Evolutionary conservation across 2,797 vertebrate genomes (phyloP), one percentile per base, ranked within the genome.

Genomic region (Rousettus madagascariensis): DNA sequence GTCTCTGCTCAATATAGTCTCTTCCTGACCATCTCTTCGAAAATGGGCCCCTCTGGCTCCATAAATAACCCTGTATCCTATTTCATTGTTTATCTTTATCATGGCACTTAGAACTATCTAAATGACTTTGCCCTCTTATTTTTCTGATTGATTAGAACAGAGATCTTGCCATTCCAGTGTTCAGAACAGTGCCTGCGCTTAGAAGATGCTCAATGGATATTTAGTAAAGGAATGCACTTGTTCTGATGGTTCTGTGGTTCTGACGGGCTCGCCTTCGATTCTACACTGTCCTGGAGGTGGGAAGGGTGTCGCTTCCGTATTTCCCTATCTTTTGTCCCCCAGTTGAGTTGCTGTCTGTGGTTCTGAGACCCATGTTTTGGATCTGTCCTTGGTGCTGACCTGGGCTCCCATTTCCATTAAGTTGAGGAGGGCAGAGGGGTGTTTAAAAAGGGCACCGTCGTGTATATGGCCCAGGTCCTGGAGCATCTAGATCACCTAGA

Each of bases 351-450:
- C 95, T 89, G 88, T 68, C 74, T 74, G 22, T 86, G 79, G 89
- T 94, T 83, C 95, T 91, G 86, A 97, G 88, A 90, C 38, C 20
- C 61, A 4, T 16, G 8, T 3, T 9, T 2, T 15, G 72, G 75
- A 91, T 49, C 97, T 97, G 93, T 97, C 97, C 97, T 95, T 96
- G 97, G 96, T 97, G 93, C 97, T 97, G 97, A 97, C 83, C 11
- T 3, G 33, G 61, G 28, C 57, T 91, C 72, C 43, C 22, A 6
- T 49, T 33, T 51, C 33, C 66, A 12, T 43, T n/a, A 46, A 43
- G 19, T 46, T 10, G 19, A 61, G 15, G 43, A 89, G 68, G 57
- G 57, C 17, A 16, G 51, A 74, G 22, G 49, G 5, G 30, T 22
- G 8, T 38, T 17, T 26, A 26, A 65, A 3, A n/a, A 75, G 41